These are phyloP conservation scores for Zaprionus davidi DNA, from an alignment of 1,140 invertebrate species.

Conservation along the genomic window DNA sequence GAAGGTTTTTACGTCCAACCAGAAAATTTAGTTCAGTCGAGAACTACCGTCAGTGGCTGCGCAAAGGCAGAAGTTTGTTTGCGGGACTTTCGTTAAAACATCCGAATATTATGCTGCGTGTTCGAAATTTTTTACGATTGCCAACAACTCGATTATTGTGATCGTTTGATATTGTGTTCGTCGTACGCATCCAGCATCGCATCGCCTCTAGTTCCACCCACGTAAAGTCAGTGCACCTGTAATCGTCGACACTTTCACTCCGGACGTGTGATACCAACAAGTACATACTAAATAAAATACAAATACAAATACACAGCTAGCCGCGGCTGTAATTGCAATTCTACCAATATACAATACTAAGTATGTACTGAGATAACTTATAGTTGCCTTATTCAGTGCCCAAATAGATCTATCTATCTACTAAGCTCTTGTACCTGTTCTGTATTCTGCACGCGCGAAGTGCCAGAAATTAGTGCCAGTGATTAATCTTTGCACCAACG, in stretches of 20 bases:
- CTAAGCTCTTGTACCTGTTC: slow-evolving; percentile 71
- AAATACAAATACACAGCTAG: slow-evolving; percentile 15
- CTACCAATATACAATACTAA: slow-evolving; percentile 9
- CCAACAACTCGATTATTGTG: slow-evolving; percentile 42
- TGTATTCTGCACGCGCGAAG: slow-evolving; percentile 48
- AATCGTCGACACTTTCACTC: slow-evolving; percentile 35
- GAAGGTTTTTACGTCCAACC: slow-evolving; percentile 83
- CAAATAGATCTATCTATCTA: slow-evolving; percentile 61
- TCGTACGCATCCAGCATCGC: not conserved
- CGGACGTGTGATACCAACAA: slow-evolving; percentile 40
- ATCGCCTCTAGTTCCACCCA: slow-evolving; percentile 24
- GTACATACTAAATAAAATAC: slow-evolving; percentile 16
- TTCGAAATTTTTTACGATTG: slow-evolving; percentile 50
- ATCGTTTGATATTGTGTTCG: slow-evolving; percentile 33
- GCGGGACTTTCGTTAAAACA: slow-evolving; percentile 74
- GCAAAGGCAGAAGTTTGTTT: slow-evolving; percentile 82
- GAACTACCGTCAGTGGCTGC: slow-evolving; percentile 84
- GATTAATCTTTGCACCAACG: slow-evolving; percentile 5
- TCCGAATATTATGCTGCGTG: slow-evolving; percentile 56
- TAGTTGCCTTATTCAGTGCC: slow-evolving; percentile 81
- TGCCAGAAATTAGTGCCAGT: slow-evolving; percentile 49
- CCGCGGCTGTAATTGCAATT: not conserved
- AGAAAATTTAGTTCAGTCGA: slow-evolving; percentile 84
- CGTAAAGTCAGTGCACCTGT: slow-evolving; percentile 25
- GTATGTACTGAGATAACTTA: slow-evolving; percentile 46